A percentile compares a stretch with the other conserved stretches of the same genome.
phyloP scores from a whole-genome alignment of 2,797 vertebrate species.

The Malacoctenus gilli region DNA sequence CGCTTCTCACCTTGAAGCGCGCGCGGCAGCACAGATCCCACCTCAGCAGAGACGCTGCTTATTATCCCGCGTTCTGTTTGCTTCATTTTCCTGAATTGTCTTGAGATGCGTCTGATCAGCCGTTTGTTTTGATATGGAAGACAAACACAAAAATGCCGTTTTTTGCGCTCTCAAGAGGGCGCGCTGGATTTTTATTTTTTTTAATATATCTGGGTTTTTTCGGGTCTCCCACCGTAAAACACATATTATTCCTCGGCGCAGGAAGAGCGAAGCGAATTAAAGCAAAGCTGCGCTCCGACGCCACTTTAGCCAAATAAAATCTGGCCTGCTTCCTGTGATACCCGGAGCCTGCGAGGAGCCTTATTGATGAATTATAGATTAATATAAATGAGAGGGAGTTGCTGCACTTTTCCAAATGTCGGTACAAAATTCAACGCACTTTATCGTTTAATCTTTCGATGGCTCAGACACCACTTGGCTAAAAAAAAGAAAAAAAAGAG shows the following conservation, averaged over 20 bases:
- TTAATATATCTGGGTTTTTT: too few species aligned
- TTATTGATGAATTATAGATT: conserved; percentile 61
- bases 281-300: conserved; percentile 24
- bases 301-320: conserved; percentile 31
- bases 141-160: background rate
- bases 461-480: conserved; percentile 19
- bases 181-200: too few species aligned
- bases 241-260: conserved; percentile 1
- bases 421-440: conserved; percentile 47
- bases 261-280: conserved; percentile 9
- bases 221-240: background rate
- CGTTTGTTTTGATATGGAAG: conserved; percentile 23
- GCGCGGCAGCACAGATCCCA: background rate
- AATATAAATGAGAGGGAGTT: conserved; percentile 49
- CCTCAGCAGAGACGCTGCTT: conserved; percentile 8
- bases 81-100: conserved; percentile 17
- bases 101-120: too few species aligned
- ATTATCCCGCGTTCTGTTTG: conserved; percentile 31
- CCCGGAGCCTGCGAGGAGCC: conserved; percentile 10
- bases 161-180: too few species aligned
- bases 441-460: conserved; percentile 42
- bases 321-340: conserved; percentile 19
- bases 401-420: conserved; percentile 36
- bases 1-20: too few species aligned
- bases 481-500: too few species aligned